Percentiles rank a stretch among this genome's conserved stretches.
Evolutionary conservation across 2,797 vertebrate species (phyloP).

Genomic region (Pseudochromis fuscus): DNA sequence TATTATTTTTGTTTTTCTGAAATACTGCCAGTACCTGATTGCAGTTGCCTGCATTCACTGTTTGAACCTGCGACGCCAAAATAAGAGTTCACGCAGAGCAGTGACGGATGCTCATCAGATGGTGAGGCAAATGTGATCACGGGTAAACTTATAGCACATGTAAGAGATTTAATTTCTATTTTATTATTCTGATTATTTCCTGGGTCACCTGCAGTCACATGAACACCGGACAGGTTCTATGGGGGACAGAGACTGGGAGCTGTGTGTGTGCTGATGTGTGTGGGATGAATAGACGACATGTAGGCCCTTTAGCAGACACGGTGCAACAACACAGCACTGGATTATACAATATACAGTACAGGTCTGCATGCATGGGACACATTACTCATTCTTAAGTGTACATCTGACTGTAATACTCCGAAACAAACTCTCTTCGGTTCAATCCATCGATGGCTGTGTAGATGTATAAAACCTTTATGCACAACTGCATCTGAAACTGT

Average conservation of each 20-base stretch:
- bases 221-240: constrained; percentile 61
- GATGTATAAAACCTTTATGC: constrained; percentile 61
- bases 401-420: constrained; percentile 62
- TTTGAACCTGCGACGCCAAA: constrained; percentile 66
- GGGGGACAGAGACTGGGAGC: constrained; percentile 62
- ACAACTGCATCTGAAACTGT: constrained; percentile 66
- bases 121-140: constrained; percentile 57
- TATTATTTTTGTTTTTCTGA: constrained; percentile 39
- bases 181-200: constrained; percentile 51
- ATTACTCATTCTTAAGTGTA: constrained; percentile 69
- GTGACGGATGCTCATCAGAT: constrained; percentile 38
- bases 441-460: constrained; percentile 55
- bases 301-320: constrained; percentile 71
- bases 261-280: constrained; percentile 38
- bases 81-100: constrained; percentile 46
- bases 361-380: constrained; percentile 73
- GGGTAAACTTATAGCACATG: constrained; percentile 75
- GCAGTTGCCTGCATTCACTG: constrained; percentile 56
- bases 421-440: constrained; percentile 48
- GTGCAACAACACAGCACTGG: constrained; percentile 61
- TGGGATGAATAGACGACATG: constrained; percentile 43
- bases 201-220: constrained; percentile 51
- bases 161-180: constrained; percentile 29
- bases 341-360: constrained; percentile 60
- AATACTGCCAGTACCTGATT: constrained; percentile 76